Base-by-base conservation (phyloP, 2,888 invertebrate species). In the Pegoplata infirma region DNA sequence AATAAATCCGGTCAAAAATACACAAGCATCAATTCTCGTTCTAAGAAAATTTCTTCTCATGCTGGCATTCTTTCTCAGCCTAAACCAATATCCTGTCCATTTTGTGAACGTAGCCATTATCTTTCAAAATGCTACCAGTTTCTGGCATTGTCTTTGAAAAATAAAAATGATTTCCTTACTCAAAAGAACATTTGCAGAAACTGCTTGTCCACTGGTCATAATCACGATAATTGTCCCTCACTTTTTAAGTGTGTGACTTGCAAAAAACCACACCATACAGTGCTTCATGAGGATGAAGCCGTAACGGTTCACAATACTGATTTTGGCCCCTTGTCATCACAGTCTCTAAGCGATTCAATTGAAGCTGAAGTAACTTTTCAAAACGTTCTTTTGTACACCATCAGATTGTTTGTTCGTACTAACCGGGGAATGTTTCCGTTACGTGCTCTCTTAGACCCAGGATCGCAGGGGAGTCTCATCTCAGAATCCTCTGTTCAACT, bases 401-500 rank as follows among this genome's bases (percentile, higher is more conserved):
- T 56, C 47, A 1, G 19, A 12, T 25, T 47, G 4, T 1, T 10
- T 16, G 12, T 61, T 46, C 23, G 16, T n/a, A 40, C 53, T 2
- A 16, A 53, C 8, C 36, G 23, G 8, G 64, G 51, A 5, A 14
- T 44, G 4, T 67, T 67, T 55, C 14, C 53, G 10, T 46, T 55
- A 17, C 23, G 55, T 6, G 55, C 55, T 17, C 7, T 67, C 8
- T 19, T 67, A 3, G 55, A 67, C 19, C 66, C 66, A 10, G 55
- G 66, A 6, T 55, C 44, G 6, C 55, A 66, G 17, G 55, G 46
- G 12, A 46, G 46, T 17, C 23, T 67, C 3, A 67, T 66, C 46
- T 44, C 55, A 7, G 55, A 66, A 55, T 44, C 55, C n/a, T 25
- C 28, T n/a, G 61, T 61, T 21, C 66, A 66, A 14, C n/a, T 66